phyloP scores from a whole-genome alignment of 2,888 invertebrate species.

The Amaurobius ferox region DNA sequence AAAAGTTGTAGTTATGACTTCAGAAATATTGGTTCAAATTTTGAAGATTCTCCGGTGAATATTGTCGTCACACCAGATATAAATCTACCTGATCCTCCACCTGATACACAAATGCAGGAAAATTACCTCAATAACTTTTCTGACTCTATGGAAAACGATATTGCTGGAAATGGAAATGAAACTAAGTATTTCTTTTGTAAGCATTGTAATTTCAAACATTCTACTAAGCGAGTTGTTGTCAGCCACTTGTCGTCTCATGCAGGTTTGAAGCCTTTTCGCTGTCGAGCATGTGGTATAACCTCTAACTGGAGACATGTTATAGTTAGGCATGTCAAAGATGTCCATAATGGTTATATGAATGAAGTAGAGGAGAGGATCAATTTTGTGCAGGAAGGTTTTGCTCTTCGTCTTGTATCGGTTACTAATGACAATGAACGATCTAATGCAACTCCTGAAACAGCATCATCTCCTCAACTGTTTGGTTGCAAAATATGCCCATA shows the following conservation, averaged over 20 bases:
- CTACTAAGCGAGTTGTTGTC: slow-evolving; percentile 72
- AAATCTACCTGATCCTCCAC: slow-evolving; percentile 30
- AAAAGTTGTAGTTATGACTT: slow-evolving; percentile 53
- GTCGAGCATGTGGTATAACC: slow-evolving; percentile 77
- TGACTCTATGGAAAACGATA: background rate
- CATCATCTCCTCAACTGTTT: slow-evolving; percentile 26
- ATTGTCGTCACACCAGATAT: slow-evolving; percentile 74
- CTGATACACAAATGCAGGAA: background rate
- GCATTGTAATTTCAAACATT: slow-evolving; percentile 73
- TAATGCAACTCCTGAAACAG: background rate
- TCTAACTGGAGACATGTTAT: slow-evolving; percentile 78
- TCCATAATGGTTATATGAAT: slow-evolving; percentile 73
- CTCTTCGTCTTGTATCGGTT: slow-evolving; percentile 42
- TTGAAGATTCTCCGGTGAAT: slow-evolving; percentile 60
- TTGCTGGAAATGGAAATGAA: slow-evolving; percentile 4
- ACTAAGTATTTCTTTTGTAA: slow-evolving; percentile 71
- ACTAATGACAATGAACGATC: background rate
- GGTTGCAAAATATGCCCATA: slow-evolving; percentile 86
- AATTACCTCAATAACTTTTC: slow-evolving; percentile 15
- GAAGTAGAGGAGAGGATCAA: slow-evolving; percentile 72
- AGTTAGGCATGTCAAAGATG: slow-evolving; percentile 76
- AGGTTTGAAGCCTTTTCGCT: slow-evolving; percentile 73
- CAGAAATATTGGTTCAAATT: slow-evolving; percentile 63
- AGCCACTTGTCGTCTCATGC: slow-evolving; percentile 74
- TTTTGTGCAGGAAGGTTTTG: slow-evolving; percentile 59